phyloP scores from a whole-genome alignment of 2,797 vertebrate genomes.

The Otolemur crassicaudatus region DNA sequence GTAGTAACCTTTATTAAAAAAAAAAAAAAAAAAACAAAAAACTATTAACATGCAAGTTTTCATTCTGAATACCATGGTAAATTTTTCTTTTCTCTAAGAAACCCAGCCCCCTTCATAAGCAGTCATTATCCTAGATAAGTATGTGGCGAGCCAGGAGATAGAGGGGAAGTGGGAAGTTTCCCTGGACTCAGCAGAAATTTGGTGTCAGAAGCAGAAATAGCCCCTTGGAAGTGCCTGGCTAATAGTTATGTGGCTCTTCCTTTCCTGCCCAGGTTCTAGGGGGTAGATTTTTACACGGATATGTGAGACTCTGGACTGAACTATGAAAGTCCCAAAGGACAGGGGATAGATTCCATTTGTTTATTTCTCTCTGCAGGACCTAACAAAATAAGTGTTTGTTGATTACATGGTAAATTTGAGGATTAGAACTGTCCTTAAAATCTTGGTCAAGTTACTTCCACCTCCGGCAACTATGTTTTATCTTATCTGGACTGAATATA shows the following conservation, averaged over 20 bases:
- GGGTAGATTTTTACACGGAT: background rate
- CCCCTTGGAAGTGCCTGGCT: background rate
- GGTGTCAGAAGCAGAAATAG: conserved; percentile 60
- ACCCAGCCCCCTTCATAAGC: background rate
- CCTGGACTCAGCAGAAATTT: conserved; percentile 52
- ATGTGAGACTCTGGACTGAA: background rate
- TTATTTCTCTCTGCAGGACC: background rate
- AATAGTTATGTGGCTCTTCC: background rate
- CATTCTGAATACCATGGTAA: background rate
- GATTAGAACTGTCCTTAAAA: conserved; percentile 27
- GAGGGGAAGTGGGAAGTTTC: conserved; percentile 23
- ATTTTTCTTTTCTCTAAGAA: conserved; percentile 15
- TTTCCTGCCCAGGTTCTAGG: background rate
- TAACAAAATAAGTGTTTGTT: background rate
- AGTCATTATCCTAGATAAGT: conserved; percentile 34
- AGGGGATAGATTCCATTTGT: background rate
- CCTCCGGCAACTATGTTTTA: background rate
- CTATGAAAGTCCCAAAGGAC: background rate
- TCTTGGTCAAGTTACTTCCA: background rate
- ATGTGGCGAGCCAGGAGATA: background rate
- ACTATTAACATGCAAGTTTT: background rate
- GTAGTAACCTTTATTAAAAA: conserved; percentile 28
- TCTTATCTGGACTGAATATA: background rate
- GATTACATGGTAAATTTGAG: background rate
- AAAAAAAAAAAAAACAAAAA: background rate